Base-by-base conservation (phyloP, 1,140 invertebrate species). In the Linepithema humile region DNA sequence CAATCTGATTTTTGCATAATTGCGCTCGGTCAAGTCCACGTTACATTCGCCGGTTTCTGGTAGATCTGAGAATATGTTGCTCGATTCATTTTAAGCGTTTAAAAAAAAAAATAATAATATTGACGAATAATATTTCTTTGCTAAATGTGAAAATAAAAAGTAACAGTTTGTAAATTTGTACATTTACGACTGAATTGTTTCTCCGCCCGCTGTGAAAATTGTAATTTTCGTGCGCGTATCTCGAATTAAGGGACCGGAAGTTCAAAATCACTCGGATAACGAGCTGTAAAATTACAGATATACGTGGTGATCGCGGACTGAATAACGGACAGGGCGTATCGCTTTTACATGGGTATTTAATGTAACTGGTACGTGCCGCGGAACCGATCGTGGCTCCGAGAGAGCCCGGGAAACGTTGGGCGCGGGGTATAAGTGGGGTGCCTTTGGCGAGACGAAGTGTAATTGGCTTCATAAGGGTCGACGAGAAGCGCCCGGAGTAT, bases 391-490 rank as follows among this genome's bases (percentile, higher is more conserved):
- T 57, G 67, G 74, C 55, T 55, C 60, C 65, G 80, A 88, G 75
- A 80, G 75, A 83, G 40, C 73, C 67, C 67, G 83, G 85, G 85
- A 67, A 87, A 55, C 35, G 72, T 77, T 64, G 69, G 64, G 73
- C 69, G 73, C 55, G 59, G 65, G 50, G 74, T n/a, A 74, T 85
- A 90, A 91, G 91, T 88, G 90, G 85, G 90, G 86, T 89, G 87
- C 88, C 89, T 91, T 92, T 91, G 90, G 87, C 89, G 84, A 91
- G 84, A 75, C 85, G 70, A 87, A 87, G 87, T 88, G 83, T 90
- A 91, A 92, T 92, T 92, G 92, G 91, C 91, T 92, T 92, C 91
- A 91, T 92, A 92, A 92, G 92, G 89, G 90, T 89, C 84, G 88
- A 89, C 77, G 87, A 92, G 86, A 90, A 92, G 88, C 85, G 86